Percentiles rank a stretch among this genome's conserved stretches.
Conservation (phyloP, 1,140 invertebrate species). For the Drosophila trapezifrons region DNA sequence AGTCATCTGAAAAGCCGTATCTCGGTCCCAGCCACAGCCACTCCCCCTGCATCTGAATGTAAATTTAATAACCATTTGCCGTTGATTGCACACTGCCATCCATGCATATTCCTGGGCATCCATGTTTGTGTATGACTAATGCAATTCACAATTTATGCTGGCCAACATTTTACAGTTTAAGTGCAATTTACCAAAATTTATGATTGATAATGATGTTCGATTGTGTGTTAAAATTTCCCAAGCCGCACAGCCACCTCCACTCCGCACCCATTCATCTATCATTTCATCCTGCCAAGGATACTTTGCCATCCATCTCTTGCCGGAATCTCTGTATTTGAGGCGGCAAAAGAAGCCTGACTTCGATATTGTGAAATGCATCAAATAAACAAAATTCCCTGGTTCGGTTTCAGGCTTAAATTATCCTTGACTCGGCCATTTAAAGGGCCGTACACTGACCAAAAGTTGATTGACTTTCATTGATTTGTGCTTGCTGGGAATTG, state of each 20-base stretch:
- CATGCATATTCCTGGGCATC: constrained; percentile 17
- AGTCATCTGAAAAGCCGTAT: constrained; percentile 54
- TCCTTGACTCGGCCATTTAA: constrained; percentile 11
- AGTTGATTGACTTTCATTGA: constrained; percentile 47
- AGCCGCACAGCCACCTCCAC: background rate
- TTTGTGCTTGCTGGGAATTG: constrained; percentile 44
- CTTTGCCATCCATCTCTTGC: constrained; percentile 9
- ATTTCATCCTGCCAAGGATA: background rate
- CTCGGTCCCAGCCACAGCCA: background rate
- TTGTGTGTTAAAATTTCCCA: constrained; percentile 48
- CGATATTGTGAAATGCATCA: constrained; percentile 39
- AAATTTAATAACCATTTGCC: constrained; percentile 61
- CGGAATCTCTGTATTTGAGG: background rate
- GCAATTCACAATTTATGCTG: constrained; percentile 51
- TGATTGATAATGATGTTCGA: constrained; percentile 60
- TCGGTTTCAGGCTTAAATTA: constrained; percentile 18
- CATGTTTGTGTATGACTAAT: constrained; percentile 37
- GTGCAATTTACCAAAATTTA: constrained; percentile 63
- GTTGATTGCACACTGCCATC: constrained; percentile 53
- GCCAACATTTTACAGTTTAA: constrained; percentile 52
- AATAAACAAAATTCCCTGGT: constrained; percentile 21
- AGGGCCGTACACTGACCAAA: constrained; percentile 27
- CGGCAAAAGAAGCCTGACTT: constrained; percentile 32
- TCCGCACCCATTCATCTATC: constrained; percentile 1
- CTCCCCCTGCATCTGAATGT: constrained; percentile 21